Percentiles rank a stretch among this genome's conserved stretches.
These are phyloP conservation scores for Aegithalos caudatus DNA, from an alignment of 2,113 vertebrate species.

Conservation along the genomic window DNA sequence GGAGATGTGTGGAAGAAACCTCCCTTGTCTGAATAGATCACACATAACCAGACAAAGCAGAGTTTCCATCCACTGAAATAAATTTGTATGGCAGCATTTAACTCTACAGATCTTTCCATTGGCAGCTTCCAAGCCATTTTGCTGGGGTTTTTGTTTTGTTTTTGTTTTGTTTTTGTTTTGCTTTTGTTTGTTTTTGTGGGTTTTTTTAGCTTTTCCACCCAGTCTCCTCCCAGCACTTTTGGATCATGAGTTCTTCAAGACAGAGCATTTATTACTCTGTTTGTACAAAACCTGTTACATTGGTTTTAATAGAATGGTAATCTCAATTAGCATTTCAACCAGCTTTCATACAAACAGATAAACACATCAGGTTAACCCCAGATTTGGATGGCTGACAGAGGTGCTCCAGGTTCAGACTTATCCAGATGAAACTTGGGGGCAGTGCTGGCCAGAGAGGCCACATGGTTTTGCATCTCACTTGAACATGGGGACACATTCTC, in stretches of 20 bases:
- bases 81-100: background rate
- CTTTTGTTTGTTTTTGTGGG: too few relatives aligned
- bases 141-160: too few relatives aligned
- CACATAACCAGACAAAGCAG: background rate
- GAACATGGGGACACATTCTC: background rate
- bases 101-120: background rate
- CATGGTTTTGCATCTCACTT: background rate
- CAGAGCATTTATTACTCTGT: background rate
- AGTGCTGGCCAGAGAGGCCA: background rate
- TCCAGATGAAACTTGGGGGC: background rate
- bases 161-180: too few relatives aligned
- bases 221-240: background rate
- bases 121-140: background rate
- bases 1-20: background rate
- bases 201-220: background rate
- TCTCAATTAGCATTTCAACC: background rate
- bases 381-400: background rate
- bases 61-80: background rate
- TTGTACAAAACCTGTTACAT: background rate
- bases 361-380: background rate
- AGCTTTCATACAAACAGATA: background rate
- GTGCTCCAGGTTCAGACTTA: background rate
- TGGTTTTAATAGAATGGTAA: background rate
- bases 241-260: background rate
- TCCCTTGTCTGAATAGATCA: background rate